Evolutionary conservation across 2,797 vertebrate genomes (phyloP), one percentile per base, ranked within the genome.

Genomic region (Cynopterus sphinx): DNA sequence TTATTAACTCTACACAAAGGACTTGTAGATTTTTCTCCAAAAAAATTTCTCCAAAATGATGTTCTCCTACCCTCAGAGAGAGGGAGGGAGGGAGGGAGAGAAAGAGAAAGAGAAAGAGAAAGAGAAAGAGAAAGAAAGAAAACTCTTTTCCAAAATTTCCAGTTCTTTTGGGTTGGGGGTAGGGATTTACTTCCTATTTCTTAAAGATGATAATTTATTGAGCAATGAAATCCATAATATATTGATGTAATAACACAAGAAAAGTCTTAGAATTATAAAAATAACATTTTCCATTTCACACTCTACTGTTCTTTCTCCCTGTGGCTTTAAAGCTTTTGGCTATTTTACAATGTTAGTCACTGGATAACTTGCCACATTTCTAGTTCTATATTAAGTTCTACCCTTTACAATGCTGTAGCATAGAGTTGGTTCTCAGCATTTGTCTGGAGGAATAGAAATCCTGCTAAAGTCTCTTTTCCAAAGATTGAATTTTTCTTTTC

Each of bases 341-440:
- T 94, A 9, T 93, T 96, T 88, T 94, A 68, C 43, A 74, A 3
- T 78, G 71, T 92, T 94, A 78, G 83, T 97, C 95, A 91, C 85
- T 96, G 74, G 91, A 59, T 95, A 93, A 93, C 79, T 90, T 88
- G 85, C 83, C 73, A 68, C 87, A 77, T 92, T 92, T 93, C 79
- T 92, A 57, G 68, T 84, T 95, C 94, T 97, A 36, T 95, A 77
- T 93, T 95, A 85, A 95, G 87, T 96, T 93, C 39, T 95, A 71
- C 87, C 71, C 67, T 95, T 96, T 82, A 84, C 36, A 87, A 31
- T 86, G 36, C 73, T 91, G 49, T 90, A 53, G 41, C 70, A 31
- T 87, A 91, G 93, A 92, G 87, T 83, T 94, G 74, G 83, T 90
- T 95, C 74, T 95, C 57, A 89, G 36, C 87, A 91, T 96, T 96